These are phyloP conservation scores for Tor tambroides DNA, from an alignment of 2,113 vertebrate genomes.

Conservation along the genomic window DNA sequence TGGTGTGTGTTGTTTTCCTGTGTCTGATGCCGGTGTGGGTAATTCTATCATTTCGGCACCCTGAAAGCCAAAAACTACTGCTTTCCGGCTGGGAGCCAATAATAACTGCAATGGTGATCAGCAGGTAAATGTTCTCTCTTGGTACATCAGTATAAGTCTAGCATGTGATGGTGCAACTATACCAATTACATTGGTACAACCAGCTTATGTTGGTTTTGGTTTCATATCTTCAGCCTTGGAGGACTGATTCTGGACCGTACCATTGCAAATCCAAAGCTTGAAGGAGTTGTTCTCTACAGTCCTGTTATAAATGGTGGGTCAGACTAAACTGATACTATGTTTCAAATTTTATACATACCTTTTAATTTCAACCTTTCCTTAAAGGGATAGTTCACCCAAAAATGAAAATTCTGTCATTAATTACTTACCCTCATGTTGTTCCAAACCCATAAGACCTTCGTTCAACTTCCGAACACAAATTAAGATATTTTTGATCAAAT, in stretches of 20 bases:
- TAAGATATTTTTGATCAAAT: too few species aligned
- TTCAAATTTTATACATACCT: not conserved
- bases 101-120: conserved; percentile 90
- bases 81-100: conserved; percentile 91
- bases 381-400: not conserved
- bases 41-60: conserved; percentile 79
- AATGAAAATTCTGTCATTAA: not conserved
- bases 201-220: not conserved
- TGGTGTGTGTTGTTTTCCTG: conserved; percentile 79
- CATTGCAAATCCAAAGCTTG: conserved; percentile 88
- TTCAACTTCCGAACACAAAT: not conserved
- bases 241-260: conserved; percentile 95
- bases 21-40: conserved; percentile 88
- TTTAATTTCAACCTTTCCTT: not conserved
- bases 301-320: conserved; percentile 93
- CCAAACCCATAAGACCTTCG: not conserved
- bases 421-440: not conserved
- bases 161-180: not conserved
- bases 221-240: conserved; percentile 83
- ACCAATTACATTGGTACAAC: not conserved
- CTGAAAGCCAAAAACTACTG: conserved; percentile 81
- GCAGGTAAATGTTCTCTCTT: conserved; percentile 81
- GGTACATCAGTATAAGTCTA: not conserved
- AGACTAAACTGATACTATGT: not conserved
- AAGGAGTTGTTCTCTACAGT: conserved; percentile 89